Conservation (phyloP, 2,888 invertebrate genomes). For the Drosophila algonquin region DNA sequence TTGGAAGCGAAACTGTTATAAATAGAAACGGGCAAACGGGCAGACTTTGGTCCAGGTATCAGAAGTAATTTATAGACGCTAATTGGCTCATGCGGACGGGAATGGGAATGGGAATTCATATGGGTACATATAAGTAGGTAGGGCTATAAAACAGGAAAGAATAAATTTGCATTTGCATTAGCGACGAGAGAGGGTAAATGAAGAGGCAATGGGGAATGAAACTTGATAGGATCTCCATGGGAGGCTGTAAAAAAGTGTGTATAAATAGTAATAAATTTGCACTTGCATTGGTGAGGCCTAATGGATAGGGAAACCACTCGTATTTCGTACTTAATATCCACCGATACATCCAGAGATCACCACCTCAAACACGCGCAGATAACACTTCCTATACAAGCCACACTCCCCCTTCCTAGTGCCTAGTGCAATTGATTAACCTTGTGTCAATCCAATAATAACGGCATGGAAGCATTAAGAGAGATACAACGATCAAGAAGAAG, state of each 20-base stretch:
- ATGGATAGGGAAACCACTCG: no score
- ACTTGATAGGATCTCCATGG: neutral
- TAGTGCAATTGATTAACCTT: conserved; percentile 64
- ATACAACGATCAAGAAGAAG: conserved; percentile 51
- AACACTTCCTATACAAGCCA: conserved; percentile 63
- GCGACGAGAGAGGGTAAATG: neutral
- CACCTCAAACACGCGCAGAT: conserved; percentile 4
- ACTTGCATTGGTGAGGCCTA: neutral
- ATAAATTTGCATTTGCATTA: conserved; percentile 21
- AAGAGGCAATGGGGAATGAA: conserved; percentile 1
- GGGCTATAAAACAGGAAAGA: conserved; percentile 43
- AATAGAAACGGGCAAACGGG: conserved; percentile 29
- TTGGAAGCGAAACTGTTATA: conserved; percentile 21
- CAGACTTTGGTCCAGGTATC: conserved; percentile 33
- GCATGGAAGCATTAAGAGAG: conserved; percentile 69
- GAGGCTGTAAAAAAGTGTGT: neutral
- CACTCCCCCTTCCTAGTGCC: conserved; percentile 9
- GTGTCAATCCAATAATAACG: conserved; percentile 67
- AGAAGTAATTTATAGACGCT: conserved; percentile 55
- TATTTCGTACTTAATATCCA: conserved; percentile 10
- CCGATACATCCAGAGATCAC: conserved; percentile 6
- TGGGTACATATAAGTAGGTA: conserved; percentile 27
- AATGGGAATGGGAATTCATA: conserved; percentile 18
- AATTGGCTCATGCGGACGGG: conserved; percentile 43
- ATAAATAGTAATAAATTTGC: neutral